Percentiles rank a stretch among this genome's conserved stretches.
These are phyloP conservation scores for Chloroclystis v-ata DNA, from an alignment of 2,888 invertebrate genomes.

Conservation along the genomic window DNA sequence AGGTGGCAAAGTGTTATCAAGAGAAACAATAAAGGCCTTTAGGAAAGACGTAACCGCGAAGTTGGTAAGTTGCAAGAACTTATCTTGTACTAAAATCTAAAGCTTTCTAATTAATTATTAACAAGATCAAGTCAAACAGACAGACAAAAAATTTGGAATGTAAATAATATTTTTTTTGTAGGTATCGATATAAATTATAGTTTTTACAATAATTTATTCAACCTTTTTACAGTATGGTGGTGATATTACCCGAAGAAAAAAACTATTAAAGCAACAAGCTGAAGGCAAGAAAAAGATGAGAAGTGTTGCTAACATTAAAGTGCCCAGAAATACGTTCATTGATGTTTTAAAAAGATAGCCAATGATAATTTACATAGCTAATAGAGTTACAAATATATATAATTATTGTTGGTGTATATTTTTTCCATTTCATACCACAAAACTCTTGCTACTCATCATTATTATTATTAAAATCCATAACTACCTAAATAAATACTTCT, in stretches of 20 bases:
- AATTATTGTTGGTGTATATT: no score
- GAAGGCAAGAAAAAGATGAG: constrained; percentile 97
- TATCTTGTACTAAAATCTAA: no score
- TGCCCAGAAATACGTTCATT: constrained; percentile 96
- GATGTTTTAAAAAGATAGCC: constrained; percentile 88
- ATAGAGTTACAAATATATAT: not conserved
- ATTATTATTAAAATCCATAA: no score
- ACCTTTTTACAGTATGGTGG: constrained; percentile 88
- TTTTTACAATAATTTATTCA: no score
- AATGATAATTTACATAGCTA: not conserved
- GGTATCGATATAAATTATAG: no score
- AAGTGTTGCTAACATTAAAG: constrained; percentile 91
- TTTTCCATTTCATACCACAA: no score
- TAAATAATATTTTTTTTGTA: no score
- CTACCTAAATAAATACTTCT: no score
- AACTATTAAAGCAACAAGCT: constrained; percentile 91
- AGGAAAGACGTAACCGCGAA: constrained; percentile 96
- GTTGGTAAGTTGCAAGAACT: constrained; percentile 82
- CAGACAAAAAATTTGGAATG: no score
- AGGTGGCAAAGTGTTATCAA: constrained; percentile 86
- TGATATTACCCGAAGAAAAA: constrained; percentile 92
- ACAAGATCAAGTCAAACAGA: no score
- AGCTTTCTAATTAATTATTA: no score
- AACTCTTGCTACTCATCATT: no score
- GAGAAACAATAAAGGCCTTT: constrained; percentile 91